These are phyloP conservation scores for Arizona elegans DNA, from an alignment of 2,113 vertebrate genomes.

Conservation along the genomic window DNA sequence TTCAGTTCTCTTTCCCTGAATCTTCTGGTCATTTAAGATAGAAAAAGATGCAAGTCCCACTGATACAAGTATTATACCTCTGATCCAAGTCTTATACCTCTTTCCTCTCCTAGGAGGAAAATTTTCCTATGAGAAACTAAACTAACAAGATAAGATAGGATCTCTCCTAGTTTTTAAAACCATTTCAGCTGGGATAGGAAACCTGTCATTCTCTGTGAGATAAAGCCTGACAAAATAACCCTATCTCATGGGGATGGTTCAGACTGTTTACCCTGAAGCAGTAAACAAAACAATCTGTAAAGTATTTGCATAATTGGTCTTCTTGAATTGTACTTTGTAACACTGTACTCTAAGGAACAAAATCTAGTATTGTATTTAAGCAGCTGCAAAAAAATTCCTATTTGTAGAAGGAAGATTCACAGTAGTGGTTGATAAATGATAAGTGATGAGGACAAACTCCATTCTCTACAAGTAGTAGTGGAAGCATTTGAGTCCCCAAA, in stretches of 20 bases:
- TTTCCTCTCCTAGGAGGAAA: not conserved
- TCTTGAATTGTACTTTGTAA: not conserved
- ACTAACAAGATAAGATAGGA: not conserved
- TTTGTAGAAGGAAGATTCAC: not conserved
- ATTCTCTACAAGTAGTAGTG: not conserved
- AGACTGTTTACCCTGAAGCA: not conserved
- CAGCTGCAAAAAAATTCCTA: not conserved
- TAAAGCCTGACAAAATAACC: not conserved
- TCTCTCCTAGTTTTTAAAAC: not conserved
- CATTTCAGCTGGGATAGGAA: not conserved
- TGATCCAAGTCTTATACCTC: not conserved
- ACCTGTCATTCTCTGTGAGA: not conserved
- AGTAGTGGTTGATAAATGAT: not conserved
- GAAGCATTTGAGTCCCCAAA: not conserved
- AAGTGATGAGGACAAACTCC: not conserved
- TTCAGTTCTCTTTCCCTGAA: not conserved
- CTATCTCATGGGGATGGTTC: not conserved
- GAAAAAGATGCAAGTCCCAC: not conserved
- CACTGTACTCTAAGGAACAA: not conserved
- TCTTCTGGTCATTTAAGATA: not conserved
- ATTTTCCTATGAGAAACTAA: not conserved
- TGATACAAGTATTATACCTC: not conserved
- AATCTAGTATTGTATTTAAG: not conserved
- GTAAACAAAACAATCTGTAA: not conserved
- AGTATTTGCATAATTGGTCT: not conserved